Evolutionary conservation across 2,113 vertebrate genomes (phyloP).

Genomic region (Ammospiza caudacuta): DNA sequence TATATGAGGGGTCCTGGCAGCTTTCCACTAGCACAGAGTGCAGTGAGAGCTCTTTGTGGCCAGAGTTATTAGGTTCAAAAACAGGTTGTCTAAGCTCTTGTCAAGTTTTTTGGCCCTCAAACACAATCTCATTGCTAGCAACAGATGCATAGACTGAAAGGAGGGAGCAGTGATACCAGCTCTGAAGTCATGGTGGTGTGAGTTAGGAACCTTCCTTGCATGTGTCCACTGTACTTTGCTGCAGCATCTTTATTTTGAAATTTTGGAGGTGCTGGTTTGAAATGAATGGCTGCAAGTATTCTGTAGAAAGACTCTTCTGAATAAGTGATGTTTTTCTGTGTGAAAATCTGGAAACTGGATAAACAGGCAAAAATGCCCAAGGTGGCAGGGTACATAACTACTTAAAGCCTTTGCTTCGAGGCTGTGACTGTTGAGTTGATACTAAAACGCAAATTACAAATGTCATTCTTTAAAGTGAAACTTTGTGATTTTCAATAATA

Average conservation of each 20-base stretch:
- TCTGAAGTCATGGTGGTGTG: not conserved
- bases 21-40: not conserved
- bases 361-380: not conserved
- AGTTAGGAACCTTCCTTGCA: not conserved
- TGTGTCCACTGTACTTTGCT: not conserved
- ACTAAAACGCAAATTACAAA: not conserved
- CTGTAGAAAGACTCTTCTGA: not conserved
- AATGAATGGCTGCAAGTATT: not conserved
- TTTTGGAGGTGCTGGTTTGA: not conserved
- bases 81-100: not conserved
- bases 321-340: not conserved
- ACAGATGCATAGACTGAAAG: not conserved
- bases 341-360: not conserved
- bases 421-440: not conserved
- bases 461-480: not conserved
- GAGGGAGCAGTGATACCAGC: not conserved
- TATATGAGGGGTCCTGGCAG: not conserved
- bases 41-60: not conserved
- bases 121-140: fast-evolving
- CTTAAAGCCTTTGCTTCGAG: not conserved
- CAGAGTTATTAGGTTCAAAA: not conserved
- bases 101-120: not conserved
- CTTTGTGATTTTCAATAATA: not conserved
- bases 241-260: not conserved
- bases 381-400: not conserved